Percentiles rank a stretch among this genome's conserved stretches.
phyloP scores from a whole-genome alignment of 2,797 vertebrate species.

The Galaxias olidus region DNA sequence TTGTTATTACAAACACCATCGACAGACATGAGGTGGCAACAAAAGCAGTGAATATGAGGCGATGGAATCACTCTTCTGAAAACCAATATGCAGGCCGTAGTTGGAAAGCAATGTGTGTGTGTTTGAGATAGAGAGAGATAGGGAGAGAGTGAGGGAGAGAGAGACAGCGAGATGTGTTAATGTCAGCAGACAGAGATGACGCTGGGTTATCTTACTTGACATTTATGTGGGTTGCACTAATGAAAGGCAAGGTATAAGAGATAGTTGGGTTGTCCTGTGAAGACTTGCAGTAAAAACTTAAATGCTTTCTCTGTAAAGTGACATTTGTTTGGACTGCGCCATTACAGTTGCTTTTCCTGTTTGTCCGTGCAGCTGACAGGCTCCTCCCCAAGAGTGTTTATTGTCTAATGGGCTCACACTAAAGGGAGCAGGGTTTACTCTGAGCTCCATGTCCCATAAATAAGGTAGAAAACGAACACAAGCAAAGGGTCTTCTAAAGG shows the following conservation, averaged over 20 bases:
- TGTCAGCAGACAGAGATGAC: slow-evolving; percentile 55
- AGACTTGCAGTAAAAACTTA: slow-evolving; percentile 47
- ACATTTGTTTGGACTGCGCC: slow-evolving; percentile 55
- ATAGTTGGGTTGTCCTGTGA: slow-evolving; percentile 48
- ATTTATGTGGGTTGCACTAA: slow-evolving; percentile 69
- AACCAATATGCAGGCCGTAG: slow-evolving; percentile 42
- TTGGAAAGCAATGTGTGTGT: slow-evolving; percentile 7
- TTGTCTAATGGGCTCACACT: slow-evolving; percentile 31
- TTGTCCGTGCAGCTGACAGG: slow-evolving; percentile 59
- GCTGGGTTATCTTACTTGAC: slow-evolving; percentile 71
- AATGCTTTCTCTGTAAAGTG: slow-evolving; percentile 57
- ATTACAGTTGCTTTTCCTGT: slow-evolving; percentile 53
- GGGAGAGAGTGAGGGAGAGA: too few relatives aligned
- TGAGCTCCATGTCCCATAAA: neutral
- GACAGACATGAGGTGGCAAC: slow-evolving; percentile 30
- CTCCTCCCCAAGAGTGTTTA: slow-evolving; percentile 47
- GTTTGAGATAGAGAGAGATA: neutral
- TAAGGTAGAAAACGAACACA: too few relatives aligned
- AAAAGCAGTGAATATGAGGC: slow-evolving; percentile 36
- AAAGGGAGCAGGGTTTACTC: slow-evolving; percentile 39
- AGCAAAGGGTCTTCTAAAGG: too few relatives aligned
- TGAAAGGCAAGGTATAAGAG: slow-evolving; percentile 61
- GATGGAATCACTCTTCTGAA: slow-evolving; percentile 39
- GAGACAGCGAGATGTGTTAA: slow-evolving; percentile 38
- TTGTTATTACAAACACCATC: slow-evolving; percentile 36